Conservation (phyloP, 2,113 vertebrate species). For the Muntiacus reevesi region DNA sequence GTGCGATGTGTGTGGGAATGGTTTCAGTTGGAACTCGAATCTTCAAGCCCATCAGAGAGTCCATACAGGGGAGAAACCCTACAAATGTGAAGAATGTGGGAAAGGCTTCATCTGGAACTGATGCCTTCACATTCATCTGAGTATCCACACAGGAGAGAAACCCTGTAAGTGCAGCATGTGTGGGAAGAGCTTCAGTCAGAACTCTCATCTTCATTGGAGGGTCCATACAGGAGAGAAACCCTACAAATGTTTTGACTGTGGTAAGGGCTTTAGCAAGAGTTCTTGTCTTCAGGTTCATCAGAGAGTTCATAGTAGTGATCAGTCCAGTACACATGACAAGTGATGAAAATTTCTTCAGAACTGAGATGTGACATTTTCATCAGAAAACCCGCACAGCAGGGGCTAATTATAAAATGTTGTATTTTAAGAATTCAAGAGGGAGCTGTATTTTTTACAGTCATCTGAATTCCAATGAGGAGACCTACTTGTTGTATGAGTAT, state of each 20-base stretch:
- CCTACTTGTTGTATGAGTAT: not conserved
- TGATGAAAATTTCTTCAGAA: not conserved
- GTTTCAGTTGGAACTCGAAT: not conserved
- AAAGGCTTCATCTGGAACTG: not conserved
- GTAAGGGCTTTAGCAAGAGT: not conserved
- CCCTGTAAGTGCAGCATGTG: not conserved
- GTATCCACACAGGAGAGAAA: not conserved
- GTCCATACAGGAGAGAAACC: not conserved
- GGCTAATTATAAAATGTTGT: not conserved
- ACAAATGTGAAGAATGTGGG: not conserved
- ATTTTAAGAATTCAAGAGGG: not conserved
- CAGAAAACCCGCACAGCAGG: not conserved
- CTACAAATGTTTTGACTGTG: not conserved
- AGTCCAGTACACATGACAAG: rapidly evolving
- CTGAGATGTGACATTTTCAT: not conserved
- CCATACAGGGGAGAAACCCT: not conserved
- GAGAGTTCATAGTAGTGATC: not conserved
- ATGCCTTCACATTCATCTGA: not conserved
- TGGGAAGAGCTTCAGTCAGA: not conserved
- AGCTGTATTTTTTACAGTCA: not conserved
- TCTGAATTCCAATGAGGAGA: not conserved
- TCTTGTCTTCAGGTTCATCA: not conserved
- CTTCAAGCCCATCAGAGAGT: not conserved
- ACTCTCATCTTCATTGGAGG: not conserved
- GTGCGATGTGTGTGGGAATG: not conserved